A percentile compares a stretch with the other conserved stretches of the same genome.
Evolutionary conservation across 2,888 invertebrate species (phyloP).

Genomic region (Orthosia gothica): DNA sequence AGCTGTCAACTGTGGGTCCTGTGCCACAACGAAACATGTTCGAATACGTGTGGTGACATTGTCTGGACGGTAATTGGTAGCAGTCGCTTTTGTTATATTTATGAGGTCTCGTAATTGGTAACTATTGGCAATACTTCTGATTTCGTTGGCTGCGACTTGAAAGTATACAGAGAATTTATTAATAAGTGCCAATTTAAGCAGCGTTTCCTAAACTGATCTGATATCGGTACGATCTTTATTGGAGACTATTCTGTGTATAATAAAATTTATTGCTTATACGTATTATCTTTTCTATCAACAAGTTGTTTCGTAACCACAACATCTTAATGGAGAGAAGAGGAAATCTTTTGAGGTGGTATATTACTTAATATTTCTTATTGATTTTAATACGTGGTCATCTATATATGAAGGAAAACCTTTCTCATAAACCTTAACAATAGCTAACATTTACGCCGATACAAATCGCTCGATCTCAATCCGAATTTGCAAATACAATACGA

Average conservation of each 20-base stretch:
- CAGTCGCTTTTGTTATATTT: conserved; percentile 64
- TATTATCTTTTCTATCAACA: neutral
- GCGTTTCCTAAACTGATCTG: conserved; percentile 22
- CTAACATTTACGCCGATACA: conserved; percentile 7
- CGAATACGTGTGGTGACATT: conserved; percentile 62
- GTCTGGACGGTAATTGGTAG: conserved; percentile 61
- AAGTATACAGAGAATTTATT: conserved; percentile 41
- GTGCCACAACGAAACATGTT: conserved; percentile 51
- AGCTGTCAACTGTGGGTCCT: conserved; percentile 47
- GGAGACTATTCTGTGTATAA: conserved; percentile 3
- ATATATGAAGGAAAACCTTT: conserved; percentile 11
- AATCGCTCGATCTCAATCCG: conserved; percentile 43
- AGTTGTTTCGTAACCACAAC: neutral
- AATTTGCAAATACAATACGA: conserved; percentile 40
- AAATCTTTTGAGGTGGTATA: neutral
- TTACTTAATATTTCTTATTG: neutral
- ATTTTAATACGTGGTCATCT: conserved; percentile 10
- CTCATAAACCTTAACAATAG: conserved; percentile 40
- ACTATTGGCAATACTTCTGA: conserved; percentile 56
- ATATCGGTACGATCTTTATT: conserved; percentile 10
- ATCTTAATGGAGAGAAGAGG: conserved; percentile 9
- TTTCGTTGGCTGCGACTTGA: conserved; percentile 37
- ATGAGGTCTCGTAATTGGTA: conserved; percentile 54
- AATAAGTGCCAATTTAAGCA: conserved; percentile 37
- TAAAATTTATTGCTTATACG: conserved; percentile 8